Conservation (phyloP, 2,797 vertebrate species). For the Emydoidea blandingii region DNA sequence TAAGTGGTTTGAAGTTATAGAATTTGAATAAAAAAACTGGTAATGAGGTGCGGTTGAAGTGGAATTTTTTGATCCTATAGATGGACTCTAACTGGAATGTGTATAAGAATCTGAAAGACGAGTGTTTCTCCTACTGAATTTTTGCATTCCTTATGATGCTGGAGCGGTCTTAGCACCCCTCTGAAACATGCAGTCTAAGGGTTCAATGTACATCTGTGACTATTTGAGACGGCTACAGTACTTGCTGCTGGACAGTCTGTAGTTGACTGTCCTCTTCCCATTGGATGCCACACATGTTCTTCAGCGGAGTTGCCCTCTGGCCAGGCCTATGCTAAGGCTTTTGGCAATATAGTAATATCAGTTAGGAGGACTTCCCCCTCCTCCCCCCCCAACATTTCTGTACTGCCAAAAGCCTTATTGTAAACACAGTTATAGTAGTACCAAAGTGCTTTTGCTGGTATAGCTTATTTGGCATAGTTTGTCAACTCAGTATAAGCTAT, state of each 20-base stretch:
- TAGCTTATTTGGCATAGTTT: background rate
- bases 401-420: background rate
- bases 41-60: background rate
- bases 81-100: background rate
- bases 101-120: background rate
- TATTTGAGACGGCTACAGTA: too few relatives aligned
- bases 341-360: background rate
- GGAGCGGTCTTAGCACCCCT: background rate
- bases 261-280: background rate
- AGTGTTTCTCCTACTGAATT: background rate
- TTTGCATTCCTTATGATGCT: background rate
- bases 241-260: background rate
- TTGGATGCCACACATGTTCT: background rate
- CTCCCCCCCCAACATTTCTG: background rate
- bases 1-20: constrained; percentile 46
- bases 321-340: background rate
- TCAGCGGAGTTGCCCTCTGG: background rate
- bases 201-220: background rate
- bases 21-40: constrained; percentile 28
- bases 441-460: background rate
- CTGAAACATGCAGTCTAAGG: background rate
- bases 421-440: background rate
- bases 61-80: constrained; percentile 27
- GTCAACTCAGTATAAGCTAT: background rate
- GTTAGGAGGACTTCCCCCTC: background rate